Percentiles rank a stretch among this genome's conserved stretches.
These are phyloP conservation scores for Riparia riparia DNA, from an alignment of 2,113 vertebrate genomes.

Conservation along the genomic window DNA sequence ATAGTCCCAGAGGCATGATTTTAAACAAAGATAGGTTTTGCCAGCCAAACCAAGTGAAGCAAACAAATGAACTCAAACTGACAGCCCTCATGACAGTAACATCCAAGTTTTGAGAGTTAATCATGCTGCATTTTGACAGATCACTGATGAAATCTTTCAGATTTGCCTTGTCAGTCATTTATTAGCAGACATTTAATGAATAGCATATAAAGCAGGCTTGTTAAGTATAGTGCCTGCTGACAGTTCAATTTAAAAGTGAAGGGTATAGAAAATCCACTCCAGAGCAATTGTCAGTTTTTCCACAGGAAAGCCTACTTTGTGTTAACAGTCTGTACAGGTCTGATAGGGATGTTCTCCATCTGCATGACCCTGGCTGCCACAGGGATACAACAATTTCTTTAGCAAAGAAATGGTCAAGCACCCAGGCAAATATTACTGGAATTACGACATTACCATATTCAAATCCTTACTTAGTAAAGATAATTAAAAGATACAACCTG, in stretches of 20 bases:
- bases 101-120: constrained; percentile 15
- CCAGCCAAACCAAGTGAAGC: constrained; percentile 35
- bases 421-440: neutral
- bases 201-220: constrained; percentile 7
- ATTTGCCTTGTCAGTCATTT: constrained; percentile 43
- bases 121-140: constrained; percentile 21
- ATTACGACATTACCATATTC: neutral
- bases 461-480: constrained; percentile 40
- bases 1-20: neutral
- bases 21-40: constrained; percentile 34
- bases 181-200: constrained; percentile 23
- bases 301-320: neutral
- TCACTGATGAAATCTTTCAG: constrained; percentile 12
- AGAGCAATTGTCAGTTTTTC: neutral
- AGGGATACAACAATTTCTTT: neutral
- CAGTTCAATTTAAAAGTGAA: constrained; percentile 42
- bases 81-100: neutral
- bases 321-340: neutral
- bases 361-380: neutral
- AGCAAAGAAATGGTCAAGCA: constrained; percentile 35
- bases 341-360: neutral
- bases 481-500: neutral
- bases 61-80: constrained; percentile 40
- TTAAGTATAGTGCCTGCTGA: constrained; percentile 30
- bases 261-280: constrained; percentile 9